These are phyloP conservation scores for Parambassis ranga DNA, from an alignment of 2,797 vertebrate genomes.

Conservation along the genomic window DNA sequence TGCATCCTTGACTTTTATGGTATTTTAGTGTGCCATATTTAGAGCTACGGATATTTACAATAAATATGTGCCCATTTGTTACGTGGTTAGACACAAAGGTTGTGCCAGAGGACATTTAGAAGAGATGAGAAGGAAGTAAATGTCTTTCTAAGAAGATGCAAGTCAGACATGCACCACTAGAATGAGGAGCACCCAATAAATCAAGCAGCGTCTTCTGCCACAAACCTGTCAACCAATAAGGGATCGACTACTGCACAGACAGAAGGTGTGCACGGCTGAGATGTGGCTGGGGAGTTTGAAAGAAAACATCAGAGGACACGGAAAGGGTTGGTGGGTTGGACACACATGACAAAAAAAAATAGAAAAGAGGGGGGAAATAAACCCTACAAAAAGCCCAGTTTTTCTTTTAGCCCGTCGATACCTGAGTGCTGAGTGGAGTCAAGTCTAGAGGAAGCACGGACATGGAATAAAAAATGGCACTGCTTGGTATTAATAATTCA, in stretches of 20 bases:
- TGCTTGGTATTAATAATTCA: slow-evolving; percentile 78
- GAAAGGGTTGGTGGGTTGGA: slow-evolving; percentile 43
- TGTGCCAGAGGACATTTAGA: slow-evolving; percentile 18
- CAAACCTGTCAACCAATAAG: slow-evolving; percentile 76
- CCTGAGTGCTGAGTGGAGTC: slow-evolving; percentile 57
- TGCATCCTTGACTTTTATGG: neutral
- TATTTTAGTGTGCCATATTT: neutral
- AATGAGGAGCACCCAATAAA: slow-evolving; percentile 74
- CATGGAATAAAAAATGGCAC: slow-evolving; percentile 68
- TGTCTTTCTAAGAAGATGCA: slow-evolving; percentile 60
- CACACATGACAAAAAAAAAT: slow-evolving; percentile 40
- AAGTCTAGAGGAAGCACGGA: slow-evolving; percentile 53
- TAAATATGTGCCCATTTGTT: neutral
- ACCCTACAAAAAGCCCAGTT: slow-evolving; percentile 19
- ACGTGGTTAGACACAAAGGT: neutral
- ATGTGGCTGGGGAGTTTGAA: slow-evolving; percentile 48
- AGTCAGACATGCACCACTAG: slow-evolving; percentile 68
- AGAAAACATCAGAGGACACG: slow-evolving; percentile 41
- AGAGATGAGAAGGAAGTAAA: slow-evolving; percentile 43
- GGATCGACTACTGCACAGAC: slow-evolving; percentile 70
- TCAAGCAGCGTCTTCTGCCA: slow-evolving; percentile 72
- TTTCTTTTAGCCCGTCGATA: slow-evolving; percentile 43
- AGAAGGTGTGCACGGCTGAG: slow-evolving; percentile 58
- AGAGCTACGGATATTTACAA: neutral
- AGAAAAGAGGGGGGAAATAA: neutral